A percentile compares a stretch with the other conserved stretches of the same genome.
Conservation (phyloP, 2,797 vertebrate species). For the Naso thynnoides region DNA sequence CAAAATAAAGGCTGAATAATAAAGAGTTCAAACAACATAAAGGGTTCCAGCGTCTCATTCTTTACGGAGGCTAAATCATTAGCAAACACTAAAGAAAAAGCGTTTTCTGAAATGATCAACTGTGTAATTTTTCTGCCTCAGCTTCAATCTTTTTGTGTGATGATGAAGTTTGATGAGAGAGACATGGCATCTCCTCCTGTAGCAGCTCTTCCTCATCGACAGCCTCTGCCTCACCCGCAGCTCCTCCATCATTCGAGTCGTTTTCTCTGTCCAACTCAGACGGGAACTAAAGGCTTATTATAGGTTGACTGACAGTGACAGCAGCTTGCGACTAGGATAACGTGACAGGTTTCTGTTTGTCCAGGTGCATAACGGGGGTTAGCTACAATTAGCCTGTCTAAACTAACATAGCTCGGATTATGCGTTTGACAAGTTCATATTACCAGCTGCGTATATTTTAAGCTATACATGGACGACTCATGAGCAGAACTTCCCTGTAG, state of each 20-base stretch:
- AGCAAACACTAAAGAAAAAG: background rate
- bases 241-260: background rate
- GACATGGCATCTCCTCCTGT: background rate
- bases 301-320: background rate
- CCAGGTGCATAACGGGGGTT: background rate
- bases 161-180: too few relatives aligned
- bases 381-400: background rate
- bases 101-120: constrained; percentile 5
- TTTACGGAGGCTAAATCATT: background rate
- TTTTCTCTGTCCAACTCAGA: background rate
- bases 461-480: background rate
- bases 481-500: constrained; percentile 19
- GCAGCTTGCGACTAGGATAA: background rate
- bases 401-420: too few relatives aligned
- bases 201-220: background rate
- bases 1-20: too few relatives aligned
- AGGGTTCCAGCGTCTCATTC: background rate
- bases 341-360: background rate
- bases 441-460: background rate
- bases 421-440: background rate
- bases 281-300: background rate
- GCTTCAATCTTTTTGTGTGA: background rate
- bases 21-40: too few relatives aligned
- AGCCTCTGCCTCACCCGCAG: background rate
- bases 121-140: background rate